Evolutionary conservation across 2,113 vertebrate genomes (phyloP), one percentile per base, ranked within the genome.

Genomic region (Leiothrix lutea): DNA sequence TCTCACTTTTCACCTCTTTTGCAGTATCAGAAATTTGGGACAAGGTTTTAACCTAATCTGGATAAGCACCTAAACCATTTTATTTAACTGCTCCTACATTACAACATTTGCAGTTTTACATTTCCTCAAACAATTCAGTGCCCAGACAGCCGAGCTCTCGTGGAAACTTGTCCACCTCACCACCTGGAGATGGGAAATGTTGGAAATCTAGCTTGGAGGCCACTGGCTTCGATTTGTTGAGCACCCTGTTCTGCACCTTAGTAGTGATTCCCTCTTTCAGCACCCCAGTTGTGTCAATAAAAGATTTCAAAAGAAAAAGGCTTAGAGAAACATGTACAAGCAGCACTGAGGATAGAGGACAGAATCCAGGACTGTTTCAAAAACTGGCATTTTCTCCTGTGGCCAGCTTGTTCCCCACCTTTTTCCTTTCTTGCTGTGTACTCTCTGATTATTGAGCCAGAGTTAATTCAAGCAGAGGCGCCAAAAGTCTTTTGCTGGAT

Each of bases 61-160:
- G 33, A n/a, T 66, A 80, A 73, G 22, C 44, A 31, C 56, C 44
- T 79, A 67, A 94, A 28, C 53, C 16, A 2, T 31, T 7, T 29
- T 79, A 40, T 61, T 47, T n/a, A 58, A 47, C 62, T 60, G 19
- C 40, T 88, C 6, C 29, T 31, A 2, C 33, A 12, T 74, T 60
- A 22, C 5, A 31, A n/a, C 31, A 71, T 33, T 56, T 64, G 44
- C 7, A 48, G 29, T 88, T 91, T 84, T 64, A 60, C 19, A 11
- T 64, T 89, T 80, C 66, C 44, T 75, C 57, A 81, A 78, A 28
- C 65, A 88, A 86, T 58, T 74, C 35, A 10, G 18, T 9, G 6
- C 19, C n/a, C 31, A 56, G 53, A 25, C 29, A 83, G 35, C 14
- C 4, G 2, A 80, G 31, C 17, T 88, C 14, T 35, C 0, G 0